Evolutionary conservation across 2,797 vertebrate genomes (phyloP), one percentile per base, ranked within the genome.

Genomic region (Rhodeus uyekii): DNA sequence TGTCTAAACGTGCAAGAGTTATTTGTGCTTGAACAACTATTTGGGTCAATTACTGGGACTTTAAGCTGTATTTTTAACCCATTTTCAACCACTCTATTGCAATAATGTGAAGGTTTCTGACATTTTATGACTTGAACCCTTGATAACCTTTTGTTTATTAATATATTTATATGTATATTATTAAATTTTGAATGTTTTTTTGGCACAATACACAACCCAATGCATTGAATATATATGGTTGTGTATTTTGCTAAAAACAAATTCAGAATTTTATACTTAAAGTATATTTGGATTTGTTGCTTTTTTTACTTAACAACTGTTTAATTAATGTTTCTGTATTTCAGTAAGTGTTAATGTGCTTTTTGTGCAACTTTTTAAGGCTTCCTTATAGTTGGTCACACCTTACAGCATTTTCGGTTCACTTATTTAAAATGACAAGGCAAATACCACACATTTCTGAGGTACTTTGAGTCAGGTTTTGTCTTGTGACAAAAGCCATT

Each of bases 321-420:
- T 60, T 14, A 58, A 55, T 55, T 19, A 10, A 27, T 63, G 18
- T 4, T 50, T 71, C 10, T 32, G 68, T 29, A 22, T 71, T 71
- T 71, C 27, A 32, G 27, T 71, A 16, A 32, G 27, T 34, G 18
- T 3, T 34, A n/a, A n/a, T 38, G 32, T 55, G 4, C 8, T 61
- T 76, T 10, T 29, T 27, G 50, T n/a, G 2, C 14, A 27, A 24
- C 61, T 50, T 32, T 76, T 46, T 67, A 46, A 29, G 10, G 6
- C 63, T 36, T 27, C 50, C 50, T 67, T 55, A 76, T 29, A 24
- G 34, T 48, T 61, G 76, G 27, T 79, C 29, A 32, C 4, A 16
- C 29, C 39, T 75, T 36, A 27, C 29, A 4, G 3, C 39, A 67
- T 69, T 87, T 87, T 87, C 86, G 77, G 72, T 87, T 87, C 86